Evolutionary conservation across 1,140 invertebrate species (phyloP), one percentile per base, ranked within the genome.

Genomic region (Drosophila nannoptera): DNA sequence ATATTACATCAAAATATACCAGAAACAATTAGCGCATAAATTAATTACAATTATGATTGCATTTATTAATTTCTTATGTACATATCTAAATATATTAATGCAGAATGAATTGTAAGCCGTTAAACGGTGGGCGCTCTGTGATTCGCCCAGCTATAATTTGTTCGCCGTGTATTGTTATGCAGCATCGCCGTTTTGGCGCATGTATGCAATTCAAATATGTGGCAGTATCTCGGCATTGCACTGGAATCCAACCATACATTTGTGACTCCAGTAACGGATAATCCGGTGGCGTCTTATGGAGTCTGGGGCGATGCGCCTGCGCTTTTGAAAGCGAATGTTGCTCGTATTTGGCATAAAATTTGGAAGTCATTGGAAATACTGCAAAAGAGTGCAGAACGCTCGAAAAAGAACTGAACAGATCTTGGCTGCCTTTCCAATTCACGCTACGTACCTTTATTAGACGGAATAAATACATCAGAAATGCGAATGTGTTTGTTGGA

Each of bases 141-240:
- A 89, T 76, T 12, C 75, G 71, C 7, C 87, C 87, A 5, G 74
- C 80, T 4, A 69, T 71, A 11, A 89, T 48, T 22, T 68, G 69
- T 38, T 89, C 87, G 3, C 78, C 87, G 33, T 89, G 80, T 31
- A 77, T 67, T 3, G 87, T 89, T 75, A 89, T 83, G 0, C 82
- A 67, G 52, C 81, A 87, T 9, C 84, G 78, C 8, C 75, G 42
- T 40, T 89, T 89, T 8, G 84, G 83, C 4, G 87, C 87, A 31
- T 87, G 73, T 5, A 88, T 40, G n/a, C 73, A 77, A 58, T 89
- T 89, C 0, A 88, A 62, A 49, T 82, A 54, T 14, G 53, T 54
- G 43, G 61, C 53, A 1, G 54, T 54, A 6, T 71, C 62, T 2
- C 56, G 50, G 14, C 65, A 71, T 31, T 71, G 49, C 0, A 72